These are phyloP conservation scores for Macrotus californicus DNA, from an alignment of 2,113 vertebrate species.

Conservation along the genomic window DNA sequence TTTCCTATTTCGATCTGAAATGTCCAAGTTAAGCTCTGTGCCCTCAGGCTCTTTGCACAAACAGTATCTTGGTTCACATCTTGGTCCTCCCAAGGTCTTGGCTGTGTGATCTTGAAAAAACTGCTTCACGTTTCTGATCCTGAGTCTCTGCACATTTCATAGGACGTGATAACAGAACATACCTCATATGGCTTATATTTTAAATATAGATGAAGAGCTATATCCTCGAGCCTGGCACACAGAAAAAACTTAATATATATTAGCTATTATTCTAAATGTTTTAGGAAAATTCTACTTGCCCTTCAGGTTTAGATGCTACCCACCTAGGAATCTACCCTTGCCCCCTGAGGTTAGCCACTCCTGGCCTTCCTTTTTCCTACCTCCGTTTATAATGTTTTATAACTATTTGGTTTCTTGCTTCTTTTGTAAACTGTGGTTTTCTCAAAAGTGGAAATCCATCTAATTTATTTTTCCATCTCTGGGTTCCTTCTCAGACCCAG, in stretches of 20 bases:
- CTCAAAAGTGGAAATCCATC: background rate
- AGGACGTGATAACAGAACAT: background rate
- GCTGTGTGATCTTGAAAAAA: background rate
- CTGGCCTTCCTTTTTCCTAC: background rate
- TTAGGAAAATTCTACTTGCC: background rate
- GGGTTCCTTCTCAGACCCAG: background rate
- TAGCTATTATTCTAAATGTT: background rate
- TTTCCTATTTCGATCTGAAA: constrained; percentile 30
- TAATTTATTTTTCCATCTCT: background rate
- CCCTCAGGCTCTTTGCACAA: background rate
- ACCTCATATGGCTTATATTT: background rate
- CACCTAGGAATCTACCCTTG: background rate
- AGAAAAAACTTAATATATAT: background rate
- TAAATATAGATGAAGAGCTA: background rate
- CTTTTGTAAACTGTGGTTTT: background rate
- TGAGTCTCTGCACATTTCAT: background rate
- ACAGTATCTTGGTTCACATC: background rate
- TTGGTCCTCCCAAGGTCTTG: background rate
- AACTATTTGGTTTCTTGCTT: background rate
- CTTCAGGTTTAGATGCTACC: background rate
- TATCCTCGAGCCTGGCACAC: background rate
- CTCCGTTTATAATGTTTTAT: background rate
- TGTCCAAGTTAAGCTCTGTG: background rate
- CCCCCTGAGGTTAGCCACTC: background rate
- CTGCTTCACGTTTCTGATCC: background rate